Percentiles rank a stretch among this genome's conserved stretches.
These are phyloP conservation scores for Rutpela maculata DNA, from an alignment of 2,888 invertebrate species.

Conservation along the genomic window DNA sequence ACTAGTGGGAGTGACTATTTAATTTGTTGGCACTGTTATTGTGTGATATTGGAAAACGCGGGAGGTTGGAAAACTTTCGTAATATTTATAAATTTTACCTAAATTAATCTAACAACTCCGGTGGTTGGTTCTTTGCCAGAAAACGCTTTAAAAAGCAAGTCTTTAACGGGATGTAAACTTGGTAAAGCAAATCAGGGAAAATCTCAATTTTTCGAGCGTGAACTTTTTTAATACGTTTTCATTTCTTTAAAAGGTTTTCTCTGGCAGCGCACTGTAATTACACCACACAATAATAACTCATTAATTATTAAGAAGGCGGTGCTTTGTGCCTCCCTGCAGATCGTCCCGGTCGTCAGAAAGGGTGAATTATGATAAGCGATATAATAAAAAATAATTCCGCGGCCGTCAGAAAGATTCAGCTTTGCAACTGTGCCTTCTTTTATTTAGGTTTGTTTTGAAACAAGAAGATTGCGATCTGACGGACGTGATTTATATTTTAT, in stretches of 20 bases:
- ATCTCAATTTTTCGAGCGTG: slow-evolving; percentile 55
- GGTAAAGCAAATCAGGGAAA: slow-evolving; percentile 33
- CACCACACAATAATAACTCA: slow-evolving; percentile 66
- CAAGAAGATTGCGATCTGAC: slow-evolving; percentile 24
- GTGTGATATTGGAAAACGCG: too few species aligned
- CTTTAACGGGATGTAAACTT: slow-evolving; percentile 27
- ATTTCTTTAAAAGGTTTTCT: slow-evolving; percentile 67
- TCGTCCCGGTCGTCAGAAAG: slow-evolving; percentile 25
- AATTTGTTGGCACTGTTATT: too few species aligned
- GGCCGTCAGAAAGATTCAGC: slow-evolving; percentile 29
- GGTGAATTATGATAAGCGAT: slow-evolving; percentile 38
- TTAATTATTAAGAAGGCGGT: slow-evolving; percentile 63
- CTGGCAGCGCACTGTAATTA: slow-evolving; percentile 63
- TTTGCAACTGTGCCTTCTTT: slow-evolving; percentile 23
- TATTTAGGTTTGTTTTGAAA: slow-evolving; percentile 9
- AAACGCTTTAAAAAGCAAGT: not conserved
- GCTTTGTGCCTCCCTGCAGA: slow-evolving; percentile 22
- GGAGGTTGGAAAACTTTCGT: too few species aligned
- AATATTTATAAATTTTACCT: not conserved
- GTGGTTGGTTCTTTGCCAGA: not conserved
- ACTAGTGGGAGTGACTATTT: too few species aligned
- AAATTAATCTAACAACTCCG: not conserved
- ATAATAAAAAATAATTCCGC: slow-evolving; percentile 35
- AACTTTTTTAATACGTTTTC: slow-evolving; percentile 67
- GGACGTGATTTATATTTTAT: slow-evolving; percentile 35